Base-by-base conservation (phyloP, 1,140 invertebrate genomes). In the Nasonia longicornis region DNA sequence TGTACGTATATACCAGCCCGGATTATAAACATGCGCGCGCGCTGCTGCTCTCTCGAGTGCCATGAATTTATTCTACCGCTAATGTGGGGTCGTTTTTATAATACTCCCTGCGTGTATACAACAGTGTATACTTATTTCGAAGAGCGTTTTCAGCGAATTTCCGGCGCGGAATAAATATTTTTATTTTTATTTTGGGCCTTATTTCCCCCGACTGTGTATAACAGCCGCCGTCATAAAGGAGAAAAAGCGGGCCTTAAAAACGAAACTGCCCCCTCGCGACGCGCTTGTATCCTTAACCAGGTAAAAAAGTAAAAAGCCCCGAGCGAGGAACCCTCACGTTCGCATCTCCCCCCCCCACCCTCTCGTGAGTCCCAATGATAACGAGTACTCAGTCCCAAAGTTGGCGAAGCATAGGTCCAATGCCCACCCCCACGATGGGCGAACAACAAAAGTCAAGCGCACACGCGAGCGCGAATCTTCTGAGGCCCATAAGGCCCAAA, bases 371-470 rank as follows among this genome's bases (percentile, higher is more conserved):
- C 22, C 64, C 64, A 67, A 67, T 26, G 29, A 16, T 31, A 26
- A 67, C 10, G 29, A 67, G 7, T 2, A 22, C 10, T 26, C 64
- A 67, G 64, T 31, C 64, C 64, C 64, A 29, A 29, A 66, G 26
- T 26, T 6, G 64, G 1, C n/a, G 64, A 66, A 66, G 26, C 16
- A 4, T 14, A 2, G 16, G 12, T 14, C 48, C 48, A 64, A 70
- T 29, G 66, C 38, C 70, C 67, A 26, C 31, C 67, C 35, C 64
- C 38, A 71, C 38, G 45, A 78, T 70, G 71, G 31, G 29, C 22
- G 31, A 74, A 82, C 81, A 82, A 82, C 78, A 82, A 82, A 82
- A 78, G 81, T 66, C 76, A 82, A 82, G 20, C n/a, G 42, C 2
- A 58, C 12, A 10, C 20, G 20, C 69, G 29, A 14, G 8, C 64